Evolutionary conservation across 2,797 vertebrate genomes (phyloP).

Genomic region (Danionella dracula): DNA sequence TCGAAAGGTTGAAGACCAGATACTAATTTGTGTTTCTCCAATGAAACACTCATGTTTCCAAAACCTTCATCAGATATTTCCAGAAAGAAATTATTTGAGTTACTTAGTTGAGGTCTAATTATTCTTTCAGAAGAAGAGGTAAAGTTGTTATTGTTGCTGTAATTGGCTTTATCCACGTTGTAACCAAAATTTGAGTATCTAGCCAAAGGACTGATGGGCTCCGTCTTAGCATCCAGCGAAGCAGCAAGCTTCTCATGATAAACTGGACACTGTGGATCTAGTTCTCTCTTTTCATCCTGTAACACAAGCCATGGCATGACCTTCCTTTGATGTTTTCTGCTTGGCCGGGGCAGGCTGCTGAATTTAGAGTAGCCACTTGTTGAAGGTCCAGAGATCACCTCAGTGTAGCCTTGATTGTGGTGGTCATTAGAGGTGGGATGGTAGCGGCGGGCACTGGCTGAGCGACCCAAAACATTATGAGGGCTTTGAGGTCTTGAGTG

Average conservation of each 20-base stretch:
- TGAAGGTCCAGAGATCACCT: slow-evolving; percentile 61
- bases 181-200: slow-evolving; percentile 58
- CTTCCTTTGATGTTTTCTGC: slow-evolving; percentile 65
- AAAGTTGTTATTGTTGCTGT: slow-evolving; percentile 58
- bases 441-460: slow-evolving; percentile 81
- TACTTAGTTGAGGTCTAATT: slow-evolving; percentile 48
- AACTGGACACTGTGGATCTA: slow-evolving; percentile 42
- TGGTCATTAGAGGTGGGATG: slow-evolving; percentile 80
- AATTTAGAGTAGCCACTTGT: slow-evolving; percentile 72
- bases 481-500: slow-evolving; percentile 77
- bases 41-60: slow-evolving; percentile 64
- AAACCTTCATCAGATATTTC: slow-evolving; percentile 37
- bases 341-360: slow-evolving; percentile 81
- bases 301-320: slow-evolving; percentile 67
- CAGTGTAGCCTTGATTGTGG: slow-evolving; percentile 82
- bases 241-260: slow-evolving; percentile 51
- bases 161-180: slow-evolving; percentile 51
- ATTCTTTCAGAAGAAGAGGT: slow-evolving; percentile 62
- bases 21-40: slow-evolving; percentile 79
- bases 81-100: slow-evolving; percentile 52
- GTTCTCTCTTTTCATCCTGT: slow-evolving; percentile 66
- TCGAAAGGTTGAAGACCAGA: slow-evolving; percentile 75
- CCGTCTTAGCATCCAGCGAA: slow-evolving; percentile 58
- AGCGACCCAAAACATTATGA: slow-evolving; percentile 77
- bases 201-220: slow-evolving; percentile 63